Evolutionary conservation across 2,113 vertebrate species (phyloP), one percentile per base, ranked within the genome.

Genomic region (Amblyopsis rosae): DNA sequence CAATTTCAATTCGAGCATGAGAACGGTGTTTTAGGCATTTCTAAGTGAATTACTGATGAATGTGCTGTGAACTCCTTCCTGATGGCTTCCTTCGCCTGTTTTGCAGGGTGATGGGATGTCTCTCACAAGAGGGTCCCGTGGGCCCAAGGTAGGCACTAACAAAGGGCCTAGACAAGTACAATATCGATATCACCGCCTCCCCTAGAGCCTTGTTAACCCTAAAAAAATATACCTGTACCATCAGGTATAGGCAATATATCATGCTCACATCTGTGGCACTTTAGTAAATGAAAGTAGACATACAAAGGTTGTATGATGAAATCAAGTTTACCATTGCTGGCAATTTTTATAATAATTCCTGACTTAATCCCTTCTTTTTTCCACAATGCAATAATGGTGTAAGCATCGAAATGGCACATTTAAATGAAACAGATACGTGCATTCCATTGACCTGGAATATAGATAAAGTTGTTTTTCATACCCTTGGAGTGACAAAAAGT

Each of bases 71-170:
- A 45, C 67, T 55, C 33, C 3, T 65, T 17, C 67, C 56, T 80
- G 55, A 74, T 67, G 45, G 70, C 6, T 74, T 59, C 17, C 51
- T 72, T 64, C 0, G 82, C 13, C 86, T 90, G 86, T 85, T 70
- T 70, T 68, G 15, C 54, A 98, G 97, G 94, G 93, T 9, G 87
- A 91, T 6, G 83, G 86, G 58, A 77, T 81, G 72, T 82, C 94
- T 81, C 90, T 94, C 69, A 73, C 72, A 51, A 92, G 94, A 81
- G 96, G 95, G 51, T 94, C 96, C 65, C 93, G 98, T 0, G 98
- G 97, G 5, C 95, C 97, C 75, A 99, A 99, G 96, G 98, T 99
- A 93, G 47, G 81, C 66, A 3, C 12, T 57, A 41, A 8, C 4
- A 41, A 41, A 41, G 35, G 35, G 35, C 35, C 35, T 41, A 41